Conservation (phyloP, 1,140 invertebrate genomes). For the Drosophila obscura region DNA sequence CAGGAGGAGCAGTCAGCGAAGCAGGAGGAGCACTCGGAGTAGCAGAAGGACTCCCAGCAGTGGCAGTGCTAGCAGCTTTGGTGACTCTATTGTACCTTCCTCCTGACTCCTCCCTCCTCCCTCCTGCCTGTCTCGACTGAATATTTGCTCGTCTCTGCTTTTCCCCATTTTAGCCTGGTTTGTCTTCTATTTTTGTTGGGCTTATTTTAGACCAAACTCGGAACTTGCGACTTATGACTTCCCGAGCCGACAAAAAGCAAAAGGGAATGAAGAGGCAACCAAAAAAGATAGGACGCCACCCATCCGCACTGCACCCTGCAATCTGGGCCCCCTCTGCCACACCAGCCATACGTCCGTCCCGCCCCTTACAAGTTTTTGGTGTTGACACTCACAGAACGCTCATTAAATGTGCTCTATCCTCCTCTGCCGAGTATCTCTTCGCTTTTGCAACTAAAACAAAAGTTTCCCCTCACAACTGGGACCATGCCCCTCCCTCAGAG, state of each 20-base stretch:
- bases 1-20: neutral
- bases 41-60: neutral
- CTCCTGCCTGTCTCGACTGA: slow-evolving; percentile 46
- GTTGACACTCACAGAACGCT: slow-evolving; percentile 74
- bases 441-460: slow-evolving; percentile 27
- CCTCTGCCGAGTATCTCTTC: neutral
- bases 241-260: slow-evolving; percentile 50
- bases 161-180: slow-evolving; percentile 51
- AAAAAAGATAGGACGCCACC: neutral
- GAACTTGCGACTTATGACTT: slow-evolving; percentile 76
- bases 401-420: slow-evolving; percentile 56
- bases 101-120: slow-evolving; percentile 26
- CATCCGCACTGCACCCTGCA: too few species aligned
- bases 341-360: neutral
- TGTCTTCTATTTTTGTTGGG: neutral
- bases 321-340: too few species aligned
- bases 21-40: too few species aligned
- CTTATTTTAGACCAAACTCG: slow-evolving; percentile 48
- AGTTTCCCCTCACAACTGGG: slow-evolving; percentile 4
- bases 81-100: slow-evolving; percentile 19
- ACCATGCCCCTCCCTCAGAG: too few species aligned
- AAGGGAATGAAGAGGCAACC: neutral
- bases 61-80: slow-evolving; percentile 29
- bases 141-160: slow-evolving; percentile 78
- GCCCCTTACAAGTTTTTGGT: slow-evolving; percentile 45